Evolutionary conservation across 2,113 vertebrate species (phyloP).

Genomic region (Dolichotis patagonum): DNA sequence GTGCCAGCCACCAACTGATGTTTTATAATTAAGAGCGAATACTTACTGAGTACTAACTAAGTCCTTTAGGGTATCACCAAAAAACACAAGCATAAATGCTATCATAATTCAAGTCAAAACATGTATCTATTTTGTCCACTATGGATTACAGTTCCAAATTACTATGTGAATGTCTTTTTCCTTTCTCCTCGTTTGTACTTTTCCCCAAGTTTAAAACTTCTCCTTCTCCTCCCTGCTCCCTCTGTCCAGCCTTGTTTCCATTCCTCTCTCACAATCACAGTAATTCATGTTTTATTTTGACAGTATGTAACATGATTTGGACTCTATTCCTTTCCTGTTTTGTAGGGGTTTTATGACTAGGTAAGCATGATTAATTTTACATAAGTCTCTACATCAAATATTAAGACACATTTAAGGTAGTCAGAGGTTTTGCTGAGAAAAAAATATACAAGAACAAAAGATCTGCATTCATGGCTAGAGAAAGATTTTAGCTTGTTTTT

Average conservation of each 20-base stretch:
- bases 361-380: background rate
- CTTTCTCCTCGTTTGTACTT: background rate
- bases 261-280: background rate
- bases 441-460: background rate
- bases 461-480: background rate
- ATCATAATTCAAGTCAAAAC: background rate
- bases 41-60: background rate
- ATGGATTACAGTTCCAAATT: background rate
- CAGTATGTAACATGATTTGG: background rate
- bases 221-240: accelerated
- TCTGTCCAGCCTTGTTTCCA: background rate
- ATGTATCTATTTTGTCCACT: background rate
- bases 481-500: background rate
- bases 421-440: background rate
- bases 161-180: background rate
- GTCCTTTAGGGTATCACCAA: background rate
- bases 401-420: background rate
- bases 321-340: background rate
- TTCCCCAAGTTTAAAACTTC: background rate
- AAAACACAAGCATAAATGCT: background rate
- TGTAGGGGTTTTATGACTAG: background rate
- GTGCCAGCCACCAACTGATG: background rate
- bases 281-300: background rate
- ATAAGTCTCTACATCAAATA: background rate
- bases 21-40: background rate